phyloP scores from a whole-genome alignment of 2,888 invertebrate species.

The Pristionchus exspectatus region DNA sequence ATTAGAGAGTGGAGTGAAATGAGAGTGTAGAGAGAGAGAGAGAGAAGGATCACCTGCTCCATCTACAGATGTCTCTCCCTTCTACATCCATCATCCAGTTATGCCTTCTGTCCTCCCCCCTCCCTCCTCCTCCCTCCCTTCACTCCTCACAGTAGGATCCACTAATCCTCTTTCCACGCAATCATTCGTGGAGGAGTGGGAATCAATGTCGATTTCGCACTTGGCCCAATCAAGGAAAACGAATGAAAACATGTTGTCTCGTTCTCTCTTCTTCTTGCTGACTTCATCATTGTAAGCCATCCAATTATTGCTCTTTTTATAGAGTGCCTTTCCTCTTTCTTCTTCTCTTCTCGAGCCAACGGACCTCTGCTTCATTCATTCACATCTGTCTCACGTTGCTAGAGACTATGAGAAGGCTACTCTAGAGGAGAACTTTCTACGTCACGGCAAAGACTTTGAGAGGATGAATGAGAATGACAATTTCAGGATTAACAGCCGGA shows the following conservation, averaged over 20 bases:
- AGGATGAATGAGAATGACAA: neutral
- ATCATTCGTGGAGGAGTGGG: slow-evolving; percentile 9
- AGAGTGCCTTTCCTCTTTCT: slow-evolving; percentile 11
- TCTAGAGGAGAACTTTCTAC: neutral
- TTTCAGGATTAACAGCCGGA: neutral
- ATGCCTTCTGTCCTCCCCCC: slow-evolving; percentile 25
- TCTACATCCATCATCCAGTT: slow-evolving; percentile 47
- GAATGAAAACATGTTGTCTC: neutral
- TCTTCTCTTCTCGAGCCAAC: slow-evolving; percentile 2
- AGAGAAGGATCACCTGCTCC: slow-evolving; percentile 38
- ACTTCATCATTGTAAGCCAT: neutral
- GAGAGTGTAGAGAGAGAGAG: slow-evolving; percentile 14
- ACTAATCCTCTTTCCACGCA: slow-evolving; percentile 28
- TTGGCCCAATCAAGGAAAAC: neutral
- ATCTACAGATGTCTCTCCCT: slow-evolving; percentile 37
- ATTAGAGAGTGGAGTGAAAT: neutral
- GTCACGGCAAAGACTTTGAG: neutral
- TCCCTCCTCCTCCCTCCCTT: neutral
- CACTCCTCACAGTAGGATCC: slow-evolving; percentile 24
- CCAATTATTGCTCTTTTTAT: slow-evolving; percentile 35
- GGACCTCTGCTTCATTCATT: slow-evolving; percentile 13
- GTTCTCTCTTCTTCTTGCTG: neutral
- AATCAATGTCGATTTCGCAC: slow-evolving; percentile 11
- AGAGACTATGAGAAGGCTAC: slow-evolving; percentile 15
- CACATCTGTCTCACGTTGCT: slow-evolving; percentile 23